Evolutionary conservation across 2,113 vertebrate genomes (phyloP).

Genomic region (Pluvialis apricaria): DNA sequence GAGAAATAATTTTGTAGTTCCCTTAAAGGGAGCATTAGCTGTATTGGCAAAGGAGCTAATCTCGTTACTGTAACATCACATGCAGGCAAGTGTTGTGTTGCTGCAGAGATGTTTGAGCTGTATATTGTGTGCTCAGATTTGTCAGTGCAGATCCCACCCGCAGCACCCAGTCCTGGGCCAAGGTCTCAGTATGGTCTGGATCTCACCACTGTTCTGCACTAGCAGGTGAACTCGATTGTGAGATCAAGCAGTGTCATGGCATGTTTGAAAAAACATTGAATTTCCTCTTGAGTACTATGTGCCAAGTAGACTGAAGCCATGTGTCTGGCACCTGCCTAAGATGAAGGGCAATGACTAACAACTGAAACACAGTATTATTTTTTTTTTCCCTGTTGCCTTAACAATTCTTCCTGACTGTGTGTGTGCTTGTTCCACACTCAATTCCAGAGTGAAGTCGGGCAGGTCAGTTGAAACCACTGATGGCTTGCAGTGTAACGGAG

Average conservation of each 20-base stretch:
- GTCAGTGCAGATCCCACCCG: background rate
- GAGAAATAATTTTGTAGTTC: background rate
- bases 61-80: background rate
- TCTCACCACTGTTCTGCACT: background rate
- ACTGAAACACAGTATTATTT: background rate
- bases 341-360: background rate
- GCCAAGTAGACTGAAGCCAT: background rate
- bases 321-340: background rate
- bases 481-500: background rate
- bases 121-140: background rate
- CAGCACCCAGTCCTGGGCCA: background rate
- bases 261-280: background rate
- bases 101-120: background rate
- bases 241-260: background rate
- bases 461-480: rapidly evolving
- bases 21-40: background rate
- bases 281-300: background rate
- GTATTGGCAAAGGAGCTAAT: background rate
- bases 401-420: background rate
- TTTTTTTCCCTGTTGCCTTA: background rate
- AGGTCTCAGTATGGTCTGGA: background rate
- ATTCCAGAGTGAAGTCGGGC: rapidly evolving
- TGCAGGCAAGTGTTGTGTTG: background rate
- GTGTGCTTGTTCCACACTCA: background rate
- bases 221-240: background rate